Conservation (phyloP, 2,888 invertebrate genomes). For the Pseudococcus viburni region DNA sequence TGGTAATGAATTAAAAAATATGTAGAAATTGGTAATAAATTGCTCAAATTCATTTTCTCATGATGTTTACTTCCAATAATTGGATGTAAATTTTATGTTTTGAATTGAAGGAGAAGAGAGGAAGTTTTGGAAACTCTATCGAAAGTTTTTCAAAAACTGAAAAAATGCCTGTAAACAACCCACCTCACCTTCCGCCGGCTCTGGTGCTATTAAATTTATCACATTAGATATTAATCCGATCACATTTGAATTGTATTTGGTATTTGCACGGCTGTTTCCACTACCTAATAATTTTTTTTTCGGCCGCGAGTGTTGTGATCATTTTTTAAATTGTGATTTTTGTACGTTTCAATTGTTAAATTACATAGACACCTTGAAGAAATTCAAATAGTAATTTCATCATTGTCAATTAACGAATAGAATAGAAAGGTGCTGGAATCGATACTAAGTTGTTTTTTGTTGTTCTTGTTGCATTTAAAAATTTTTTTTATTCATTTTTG, state of each 20-base stretch:
- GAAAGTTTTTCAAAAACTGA: too few species aligned
- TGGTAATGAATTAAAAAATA: too few species aligned
- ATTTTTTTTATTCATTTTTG: slow-evolving; percentile 25
- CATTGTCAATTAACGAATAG: slow-evolving; percentile 42
- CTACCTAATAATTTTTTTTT: background rate
- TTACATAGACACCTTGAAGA: background rate
- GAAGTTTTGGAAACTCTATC: too few species aligned
- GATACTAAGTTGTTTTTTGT: background rate
- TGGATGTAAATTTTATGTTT: too few species aligned
- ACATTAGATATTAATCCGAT: slow-evolving; percentile 34
- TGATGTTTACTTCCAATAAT: too few species aligned
- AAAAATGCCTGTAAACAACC: too few species aligned
- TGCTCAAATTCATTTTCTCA: too few species aligned
- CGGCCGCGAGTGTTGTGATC: slow-evolving; percentile 48
- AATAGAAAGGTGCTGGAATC: slow-evolving; percentile 52
- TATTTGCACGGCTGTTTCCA: slow-evolving; percentile 39
- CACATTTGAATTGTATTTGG: slow-evolving; percentile 1
- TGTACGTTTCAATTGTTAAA: background rate
- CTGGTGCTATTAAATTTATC: background rate
- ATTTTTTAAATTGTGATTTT: slow-evolving; percentile 42
- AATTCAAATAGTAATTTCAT: slow-evolving; percentile 1
- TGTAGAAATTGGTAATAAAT: too few species aligned
- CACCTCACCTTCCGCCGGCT: too few species aligned
- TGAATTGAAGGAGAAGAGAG: too few species aligned
- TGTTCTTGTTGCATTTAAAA: slow-evolving; percentile 47